A percentile compares a stretch with the other conserved stretches of the same genome.
Evolutionary conservation across 2,797 vertebrate genomes (phyloP).

Genomic region (Labeo calbasu): DNA sequence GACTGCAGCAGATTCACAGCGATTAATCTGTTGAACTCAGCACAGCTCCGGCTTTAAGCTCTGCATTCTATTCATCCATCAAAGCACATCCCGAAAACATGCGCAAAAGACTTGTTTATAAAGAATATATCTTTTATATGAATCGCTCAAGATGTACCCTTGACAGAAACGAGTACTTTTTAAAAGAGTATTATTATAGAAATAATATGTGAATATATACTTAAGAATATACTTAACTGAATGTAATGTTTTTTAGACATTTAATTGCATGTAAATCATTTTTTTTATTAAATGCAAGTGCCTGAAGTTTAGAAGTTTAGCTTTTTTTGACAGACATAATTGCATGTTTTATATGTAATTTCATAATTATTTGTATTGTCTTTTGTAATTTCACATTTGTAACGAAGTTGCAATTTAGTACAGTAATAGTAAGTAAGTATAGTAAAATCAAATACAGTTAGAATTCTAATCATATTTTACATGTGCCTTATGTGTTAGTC

Average conservation of each 20-base stretch:
- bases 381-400: neutral
- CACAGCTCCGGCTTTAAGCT: neutral
- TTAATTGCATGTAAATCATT: neutral
- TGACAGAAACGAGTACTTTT: neutral
- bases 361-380: neutral
- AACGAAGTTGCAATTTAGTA: neutral
- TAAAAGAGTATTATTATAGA: neutral
- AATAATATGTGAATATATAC: neutral
- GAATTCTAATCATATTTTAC: neutral
- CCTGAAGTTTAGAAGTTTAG: neutral
- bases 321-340: neutral
- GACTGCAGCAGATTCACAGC: slow-evolving; percentile 15
- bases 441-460: neutral
- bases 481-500: neutral
- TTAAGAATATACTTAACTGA: too few relatives aligned
- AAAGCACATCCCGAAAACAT: neutral
- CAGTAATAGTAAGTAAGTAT: too few relatives aligned
- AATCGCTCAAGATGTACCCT: neutral
- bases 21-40: slow-evolving; percentile 25
- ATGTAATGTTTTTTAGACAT: neutral
- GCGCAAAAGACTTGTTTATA: neutral
- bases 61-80: neutral
- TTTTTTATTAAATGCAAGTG: neutral
- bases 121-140: neutral
- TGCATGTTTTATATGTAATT: neutral